Evolutionary conservation across 2,113 vertebrate genomes (phyloP).

Genomic region (Phoenicopterus ruber): DNA sequence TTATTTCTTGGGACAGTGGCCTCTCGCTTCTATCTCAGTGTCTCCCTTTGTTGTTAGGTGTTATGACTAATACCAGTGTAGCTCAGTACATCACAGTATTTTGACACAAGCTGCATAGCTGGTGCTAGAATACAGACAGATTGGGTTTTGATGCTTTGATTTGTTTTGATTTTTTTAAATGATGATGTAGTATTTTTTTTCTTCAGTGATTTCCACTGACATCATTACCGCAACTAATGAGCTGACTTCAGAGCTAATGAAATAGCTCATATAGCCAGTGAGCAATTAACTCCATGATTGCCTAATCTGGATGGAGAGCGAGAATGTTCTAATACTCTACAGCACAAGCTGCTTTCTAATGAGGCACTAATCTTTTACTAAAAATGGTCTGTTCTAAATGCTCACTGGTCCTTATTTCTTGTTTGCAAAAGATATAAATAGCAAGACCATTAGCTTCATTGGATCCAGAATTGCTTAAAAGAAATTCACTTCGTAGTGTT

Average conservation of each 20-base stretch:
- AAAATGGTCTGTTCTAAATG: neutral
- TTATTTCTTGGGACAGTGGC: neutral
- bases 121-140: neutral
- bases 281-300: slow-evolving; percentile 8
- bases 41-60: neutral
- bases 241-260: slow-evolving; percentile 4
- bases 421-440: slow-evolving; percentile 1
- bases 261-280: neutral
- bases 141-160: neutral
- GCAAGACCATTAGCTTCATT: neutral
- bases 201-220: neutral
- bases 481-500: neutral
- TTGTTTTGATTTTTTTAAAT: neutral
- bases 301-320: neutral
- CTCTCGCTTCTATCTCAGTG: neutral
- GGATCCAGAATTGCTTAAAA: neutral
- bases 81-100: neutral
- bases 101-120: neutral
- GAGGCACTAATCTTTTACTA: neutral
- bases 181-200: neutral
- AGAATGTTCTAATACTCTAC: neutral
- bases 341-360: neutral
- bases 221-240: neutral
- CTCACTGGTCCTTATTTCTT: neutral
- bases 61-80: neutral